phyloP scores from a whole-genome alignment of 2,113 vertebrate genomes.

The Climacteris rufus region DNA sequence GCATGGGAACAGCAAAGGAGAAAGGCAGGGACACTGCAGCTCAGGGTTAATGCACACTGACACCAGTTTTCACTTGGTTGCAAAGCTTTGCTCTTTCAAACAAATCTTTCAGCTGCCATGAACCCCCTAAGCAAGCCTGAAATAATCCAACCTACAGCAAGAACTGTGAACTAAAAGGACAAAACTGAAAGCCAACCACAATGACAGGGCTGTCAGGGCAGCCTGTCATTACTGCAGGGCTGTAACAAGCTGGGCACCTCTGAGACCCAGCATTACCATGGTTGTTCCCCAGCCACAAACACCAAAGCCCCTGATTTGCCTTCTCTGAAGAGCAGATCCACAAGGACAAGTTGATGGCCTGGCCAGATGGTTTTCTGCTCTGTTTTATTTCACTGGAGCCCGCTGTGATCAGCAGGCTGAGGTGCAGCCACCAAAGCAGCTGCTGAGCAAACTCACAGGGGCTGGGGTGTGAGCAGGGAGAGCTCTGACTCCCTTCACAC shows the following conservation, averaged over 20 bases:
- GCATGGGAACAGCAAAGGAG: not conserved
- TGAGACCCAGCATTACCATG: not conserved
- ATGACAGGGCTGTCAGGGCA: not conserved
- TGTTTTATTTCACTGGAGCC: not conserved
- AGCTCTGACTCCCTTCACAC: not conserved
- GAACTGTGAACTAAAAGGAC: not conserved
- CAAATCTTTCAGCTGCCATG: not conserved
- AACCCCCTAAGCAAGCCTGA: not conserved
- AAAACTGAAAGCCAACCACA: not conserved
- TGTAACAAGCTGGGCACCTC: not conserved
- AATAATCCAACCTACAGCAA: not conserved
- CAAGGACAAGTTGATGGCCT: not conserved
- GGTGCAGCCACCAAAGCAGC: not conserved
- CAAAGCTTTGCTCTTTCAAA: not conserved
- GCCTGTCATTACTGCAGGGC: conserved; percentile 24
- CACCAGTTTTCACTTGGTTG: not conserved
- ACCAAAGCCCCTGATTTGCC: not conserved
- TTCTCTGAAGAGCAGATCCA: not conserved
- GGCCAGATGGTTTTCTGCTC: not conserved
- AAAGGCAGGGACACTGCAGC: not conserved
- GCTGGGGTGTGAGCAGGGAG: not conserved
- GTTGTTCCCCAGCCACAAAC: not conserved
- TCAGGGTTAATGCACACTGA: not conserved
- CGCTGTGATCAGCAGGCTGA: not conserved
- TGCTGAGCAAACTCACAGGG: not conserved